Conservation (phyloP, 2,797 vertebrate genomes). For the Notolepis coatsorum region DNA sequence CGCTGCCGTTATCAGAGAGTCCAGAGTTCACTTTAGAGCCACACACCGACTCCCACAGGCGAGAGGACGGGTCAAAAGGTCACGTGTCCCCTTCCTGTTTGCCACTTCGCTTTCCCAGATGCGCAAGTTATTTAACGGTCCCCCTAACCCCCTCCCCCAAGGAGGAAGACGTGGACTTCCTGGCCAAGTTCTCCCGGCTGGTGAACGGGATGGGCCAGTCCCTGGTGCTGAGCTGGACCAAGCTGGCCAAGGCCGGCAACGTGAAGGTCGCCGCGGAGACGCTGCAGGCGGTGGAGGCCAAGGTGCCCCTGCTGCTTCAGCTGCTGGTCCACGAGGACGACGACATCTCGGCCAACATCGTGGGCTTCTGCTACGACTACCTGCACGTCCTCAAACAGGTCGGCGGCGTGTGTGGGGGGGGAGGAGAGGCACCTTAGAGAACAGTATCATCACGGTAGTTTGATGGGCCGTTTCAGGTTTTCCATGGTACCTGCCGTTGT, state of each 20-base stretch:
- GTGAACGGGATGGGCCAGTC: conserved; percentile 98
- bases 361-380: conserved; percentile 98
- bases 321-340: conserved; percentile 95
- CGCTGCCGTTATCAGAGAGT: background rate
- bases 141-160: conserved; percentile 47
- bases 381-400: conserved; percentile 98
- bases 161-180: conserved; percentile 99
- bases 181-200: conserved; percentile 96
- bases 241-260: conserved; percentile 88
- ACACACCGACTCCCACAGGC: background rate
- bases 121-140: background rate
- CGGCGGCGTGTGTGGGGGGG: background rate
- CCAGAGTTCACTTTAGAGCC: background rate
- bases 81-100: background rate
- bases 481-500: too few relatives aligned
- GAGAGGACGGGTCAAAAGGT: background rate
- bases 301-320: conserved; percentile 92
- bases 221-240: conserved; percentile 95
- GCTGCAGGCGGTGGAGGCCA: conserved; percentile 90
- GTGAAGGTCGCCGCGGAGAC: conserved; percentile 88
- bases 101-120: conserved; percentile 8
- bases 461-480: too few relatives aligned
- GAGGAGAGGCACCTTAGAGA: too few relatives aligned
- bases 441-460: too few relatives aligned
- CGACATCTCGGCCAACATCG: conserved; percentile 96